phyloP scores from a whole-genome alignment of 2,888 invertebrate genomes.

The Lasioglossum zephyrum region DNA sequence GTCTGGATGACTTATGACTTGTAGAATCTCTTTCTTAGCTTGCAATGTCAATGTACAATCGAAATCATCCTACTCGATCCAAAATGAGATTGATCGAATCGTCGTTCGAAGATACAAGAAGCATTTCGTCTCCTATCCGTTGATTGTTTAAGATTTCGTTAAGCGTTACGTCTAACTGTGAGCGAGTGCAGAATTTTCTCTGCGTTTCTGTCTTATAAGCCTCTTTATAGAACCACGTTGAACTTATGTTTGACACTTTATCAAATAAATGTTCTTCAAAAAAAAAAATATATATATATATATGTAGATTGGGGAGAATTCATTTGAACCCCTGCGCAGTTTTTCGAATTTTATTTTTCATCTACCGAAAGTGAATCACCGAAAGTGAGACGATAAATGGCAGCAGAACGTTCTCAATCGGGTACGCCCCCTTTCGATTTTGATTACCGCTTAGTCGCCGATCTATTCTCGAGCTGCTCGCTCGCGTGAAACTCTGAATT shows the following conservation, averaged over 20 bases:
- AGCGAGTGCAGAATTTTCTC: conserved; percentile 9
- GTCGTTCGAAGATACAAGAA: not conserved
- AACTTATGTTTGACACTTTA: conserved; percentile 39
- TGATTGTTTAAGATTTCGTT: conserved; percentile 5
- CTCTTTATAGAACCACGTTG: conserved; percentile 8
- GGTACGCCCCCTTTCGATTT: conserved; percentile 62
- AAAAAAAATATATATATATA: not conserved
- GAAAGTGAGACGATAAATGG: conserved; percentile 40
- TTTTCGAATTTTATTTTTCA: not conserved
- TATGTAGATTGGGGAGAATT: not conserved
- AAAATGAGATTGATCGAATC: not conserved
- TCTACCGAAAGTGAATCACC: not conserved
- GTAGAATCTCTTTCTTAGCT: no score
- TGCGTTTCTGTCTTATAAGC: conserved; percentile 23
- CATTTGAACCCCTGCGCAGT: not conserved
- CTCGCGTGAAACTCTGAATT: not conserved
- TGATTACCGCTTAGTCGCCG: conserved; percentile 47
- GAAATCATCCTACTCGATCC: not conserved
- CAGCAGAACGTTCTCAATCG: conserved; percentile 43
- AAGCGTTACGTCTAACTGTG: conserved; percentile 9
- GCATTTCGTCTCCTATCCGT: not conserved
- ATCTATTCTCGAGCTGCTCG: conserved; percentile 15
- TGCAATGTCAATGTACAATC: not conserved
- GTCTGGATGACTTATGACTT: not conserved
- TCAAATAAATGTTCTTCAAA: conserved; percentile 49